A percentile compares a stretch with the other conserved stretches of the same genome.
These are phyloP conservation scores for Chrysogorgia sp. DNA, from an alignment of 92 coral and sea anemone genomes.

Conservation along the genomic window DNA sequence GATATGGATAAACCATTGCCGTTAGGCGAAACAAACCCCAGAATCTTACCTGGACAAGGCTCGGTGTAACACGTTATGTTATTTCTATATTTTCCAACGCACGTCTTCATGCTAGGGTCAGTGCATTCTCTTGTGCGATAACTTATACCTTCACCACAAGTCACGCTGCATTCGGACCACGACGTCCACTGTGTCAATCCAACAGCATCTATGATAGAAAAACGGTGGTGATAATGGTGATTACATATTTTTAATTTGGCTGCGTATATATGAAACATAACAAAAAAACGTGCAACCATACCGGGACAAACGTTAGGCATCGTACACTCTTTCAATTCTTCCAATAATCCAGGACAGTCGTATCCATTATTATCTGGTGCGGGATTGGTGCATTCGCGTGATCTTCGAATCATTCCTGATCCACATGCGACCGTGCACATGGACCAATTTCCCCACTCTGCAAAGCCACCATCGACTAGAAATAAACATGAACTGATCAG, in stretches of 20 bases:
- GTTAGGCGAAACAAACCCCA: neutral
- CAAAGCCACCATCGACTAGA: slow-evolving; percentile 10
- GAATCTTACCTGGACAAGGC: slow-evolving; percentile 25
- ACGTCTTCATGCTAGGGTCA: neutral
- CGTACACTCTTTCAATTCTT: neutral
- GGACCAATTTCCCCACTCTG: slow-evolving; percentile 26
- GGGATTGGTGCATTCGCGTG: slow-evolving; percentile 23
- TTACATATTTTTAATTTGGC: neutral
- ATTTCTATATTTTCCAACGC: neutral
- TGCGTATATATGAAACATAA: neutral
- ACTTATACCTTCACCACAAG: neutral
- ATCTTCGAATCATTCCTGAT: neutral
- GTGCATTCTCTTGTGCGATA: neutral
- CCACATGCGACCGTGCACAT: slow-evolving; percentile 26
- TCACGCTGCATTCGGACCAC: slow-evolving; percentile 12
- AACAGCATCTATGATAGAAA: neutral
- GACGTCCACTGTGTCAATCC: slow-evolving; percentile 8
- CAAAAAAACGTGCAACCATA: neutral
- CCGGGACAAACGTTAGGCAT: neutral
- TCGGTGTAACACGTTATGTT: neutral
- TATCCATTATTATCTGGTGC: neutral
- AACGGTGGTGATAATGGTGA: neutral
- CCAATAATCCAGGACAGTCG: neutral
- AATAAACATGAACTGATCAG: neutral
- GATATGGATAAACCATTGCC: neutral